Conservation (phyloP, 2,797 vertebrate genomes). For the Sebastes hopkinsi region DNA sequence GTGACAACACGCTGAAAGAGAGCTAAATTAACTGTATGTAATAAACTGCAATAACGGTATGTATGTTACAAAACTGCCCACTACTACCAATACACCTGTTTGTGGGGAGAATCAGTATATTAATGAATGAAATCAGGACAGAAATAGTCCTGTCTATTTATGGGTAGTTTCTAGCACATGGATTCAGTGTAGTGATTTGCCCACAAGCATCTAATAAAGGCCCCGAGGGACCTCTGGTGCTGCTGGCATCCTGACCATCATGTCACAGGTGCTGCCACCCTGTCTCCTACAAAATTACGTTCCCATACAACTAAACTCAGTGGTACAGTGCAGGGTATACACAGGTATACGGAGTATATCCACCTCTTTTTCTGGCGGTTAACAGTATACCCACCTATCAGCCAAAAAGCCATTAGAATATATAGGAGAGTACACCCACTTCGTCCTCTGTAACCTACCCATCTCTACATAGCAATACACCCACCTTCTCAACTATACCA, state of each 20-base stretch:
- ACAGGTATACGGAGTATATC: too few species aligned
- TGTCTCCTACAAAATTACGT: neutral
- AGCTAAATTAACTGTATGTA: neutral
- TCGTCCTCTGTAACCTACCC: too few species aligned
- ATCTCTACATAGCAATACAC: too few species aligned
- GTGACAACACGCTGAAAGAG: neutral
- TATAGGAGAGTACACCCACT: too few species aligned
- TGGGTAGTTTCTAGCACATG: neutral
- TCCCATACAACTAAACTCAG: neutral
- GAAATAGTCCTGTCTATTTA: neutral
- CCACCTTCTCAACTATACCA: too few species aligned
- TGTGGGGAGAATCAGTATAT: neutral
- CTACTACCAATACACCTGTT: fast-evolving
- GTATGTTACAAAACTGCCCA: neutral
- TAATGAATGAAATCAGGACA: neutral
- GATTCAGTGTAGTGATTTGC: neutral
- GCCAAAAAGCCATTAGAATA: too few species aligned
- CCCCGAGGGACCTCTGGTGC: neutral
- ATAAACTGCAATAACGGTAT: neutral
- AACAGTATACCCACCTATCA: too few species aligned
- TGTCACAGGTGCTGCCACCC: neutral
- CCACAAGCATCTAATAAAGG: neutral
- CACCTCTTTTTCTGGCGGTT: too few species aligned
- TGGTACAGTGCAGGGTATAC: too few species aligned
- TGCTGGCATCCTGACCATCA: conserved; percentile 2